Conservation (phyloP, 2,797 vertebrate species). For the Malurus splendens region DNA sequence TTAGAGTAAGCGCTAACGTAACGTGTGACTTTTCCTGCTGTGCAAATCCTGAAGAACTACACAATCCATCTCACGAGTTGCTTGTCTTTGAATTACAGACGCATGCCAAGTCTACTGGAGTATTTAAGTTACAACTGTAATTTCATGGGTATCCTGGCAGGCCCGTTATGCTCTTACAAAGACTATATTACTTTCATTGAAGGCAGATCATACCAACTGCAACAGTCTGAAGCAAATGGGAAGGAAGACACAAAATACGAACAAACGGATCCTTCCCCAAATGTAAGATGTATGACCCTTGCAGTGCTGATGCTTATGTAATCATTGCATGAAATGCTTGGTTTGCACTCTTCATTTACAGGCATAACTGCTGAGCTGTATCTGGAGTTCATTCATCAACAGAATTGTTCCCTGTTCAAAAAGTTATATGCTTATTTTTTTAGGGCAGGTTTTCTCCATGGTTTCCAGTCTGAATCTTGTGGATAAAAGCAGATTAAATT, state of each 20-base stretch:
- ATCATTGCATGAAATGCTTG: conserved; percentile 4
- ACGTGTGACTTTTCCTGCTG: background rate
- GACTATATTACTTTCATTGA: conserved; percentile 97
- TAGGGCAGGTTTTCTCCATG: conserved; percentile 9
- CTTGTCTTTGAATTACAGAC: conserved; percentile 77
- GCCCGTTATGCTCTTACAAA: conserved; percentile 95
- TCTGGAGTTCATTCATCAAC: background rate
- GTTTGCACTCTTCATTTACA: conserved; percentile 35
- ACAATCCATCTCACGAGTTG: conserved; percentile 44
- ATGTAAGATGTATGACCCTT: conserved; percentile 74
- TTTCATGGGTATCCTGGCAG: conserved; percentile 98
- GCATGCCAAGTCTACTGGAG: conserved; percentile 94
- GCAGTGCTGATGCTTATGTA: background rate
- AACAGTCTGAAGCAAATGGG: conserved; percentile 81
- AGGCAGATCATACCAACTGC: conserved; percentile 81
- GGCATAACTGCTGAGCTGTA: conserved; percentile 3
- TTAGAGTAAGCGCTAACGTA: background rate
- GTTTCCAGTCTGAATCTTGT: conserved; percentile 7
- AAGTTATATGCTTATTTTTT: background rate
- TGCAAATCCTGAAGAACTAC: background rate
- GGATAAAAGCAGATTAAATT: background rate
- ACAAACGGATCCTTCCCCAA: conserved; percentile 87
- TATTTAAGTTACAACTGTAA: conserved; percentile 98
- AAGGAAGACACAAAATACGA: conserved; percentile 84
- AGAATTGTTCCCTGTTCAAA: background rate